These are phyloP conservation scores for Trichogramma evanescens DNA, from an alignment of 2,888 invertebrate species.

Conservation along the genomic window DNA sequence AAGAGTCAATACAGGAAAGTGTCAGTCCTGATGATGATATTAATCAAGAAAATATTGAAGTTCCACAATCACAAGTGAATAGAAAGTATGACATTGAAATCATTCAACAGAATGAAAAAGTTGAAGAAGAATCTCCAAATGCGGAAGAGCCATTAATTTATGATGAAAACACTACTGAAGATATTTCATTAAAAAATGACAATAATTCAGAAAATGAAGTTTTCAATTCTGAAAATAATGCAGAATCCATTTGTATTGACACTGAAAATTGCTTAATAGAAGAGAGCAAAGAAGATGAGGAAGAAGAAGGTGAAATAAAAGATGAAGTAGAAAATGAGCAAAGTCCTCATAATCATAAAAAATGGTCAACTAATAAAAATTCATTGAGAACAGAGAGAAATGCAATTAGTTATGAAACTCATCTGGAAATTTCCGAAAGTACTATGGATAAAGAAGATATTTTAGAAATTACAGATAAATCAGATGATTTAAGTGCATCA, in stretches of 20 bases:
- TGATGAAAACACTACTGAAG: background rate
- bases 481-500: constrained; percentile 20
- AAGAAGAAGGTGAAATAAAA: constrained; percentile 23
- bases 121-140: constrained; percentile 5
- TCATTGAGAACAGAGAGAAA: constrained; percentile 24
- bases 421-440: constrained; percentile 16
- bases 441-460: constrained; percentile 25
- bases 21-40: background rate
- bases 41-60: background rate
- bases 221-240: background rate
- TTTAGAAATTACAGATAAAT: constrained; percentile 26
- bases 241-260: background rate
- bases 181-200: background rate
- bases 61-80: background rate
- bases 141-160: constrained; percentile 19
- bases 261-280: constrained; percentile 1
- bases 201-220: background rate
- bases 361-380: constrained; percentile 4
- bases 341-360: constrained; percentile 15
- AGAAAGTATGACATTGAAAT: constrained; percentile 1
- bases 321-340: constrained; percentile 24
- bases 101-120: background rate
- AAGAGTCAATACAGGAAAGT: background rate
- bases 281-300: constrained; percentile 18
- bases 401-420: constrained; percentile 1